These are phyloP conservation scores for Lepidurus couesii DNA, from an alignment of 1,140 invertebrate genomes.

Conservation along the genomic window DNA sequence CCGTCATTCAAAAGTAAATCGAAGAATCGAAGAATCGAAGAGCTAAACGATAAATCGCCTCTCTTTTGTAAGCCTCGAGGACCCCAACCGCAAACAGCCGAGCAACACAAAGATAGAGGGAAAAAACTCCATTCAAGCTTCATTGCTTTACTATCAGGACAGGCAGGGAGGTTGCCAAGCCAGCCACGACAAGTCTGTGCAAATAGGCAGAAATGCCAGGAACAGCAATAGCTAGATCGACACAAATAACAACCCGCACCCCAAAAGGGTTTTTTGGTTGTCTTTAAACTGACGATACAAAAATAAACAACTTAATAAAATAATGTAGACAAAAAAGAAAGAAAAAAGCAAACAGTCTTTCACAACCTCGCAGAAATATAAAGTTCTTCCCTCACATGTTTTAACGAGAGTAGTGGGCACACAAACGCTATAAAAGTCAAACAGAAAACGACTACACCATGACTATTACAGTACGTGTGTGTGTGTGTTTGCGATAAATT, in stretches of 20 bases:
- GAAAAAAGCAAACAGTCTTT: not conserved
- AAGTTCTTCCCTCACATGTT: not conserved
- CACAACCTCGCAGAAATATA: conserved; percentile 2
- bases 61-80: too few species aligned
- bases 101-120: not conserved
- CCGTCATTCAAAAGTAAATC: too few species aligned
- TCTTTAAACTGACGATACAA: not conserved
- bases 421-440: not conserved
- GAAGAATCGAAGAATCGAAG: too few species aligned
- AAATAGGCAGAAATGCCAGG: conserved; percentile 15
- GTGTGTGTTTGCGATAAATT: too few species aligned
- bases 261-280: not conserved
- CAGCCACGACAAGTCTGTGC: not conserved
- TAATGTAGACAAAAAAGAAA: not conserved
- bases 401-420: not conserved
- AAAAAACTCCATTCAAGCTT: not conserved
- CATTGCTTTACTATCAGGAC: not conserved
- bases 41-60: too few species aligned
- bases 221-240: conserved; percentile 7
- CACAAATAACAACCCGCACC: not conserved
- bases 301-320: not conserved
- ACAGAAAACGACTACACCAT: not conserved
- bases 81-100: not conserved
- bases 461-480: too few species aligned
- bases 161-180: not conserved